Percentiles rank a stretch among this genome's conserved stretches.
Evolutionary conservation across 2,113 vertebrate genomes (phyloP).

Genomic region (Tapirus terrestris): DNA sequence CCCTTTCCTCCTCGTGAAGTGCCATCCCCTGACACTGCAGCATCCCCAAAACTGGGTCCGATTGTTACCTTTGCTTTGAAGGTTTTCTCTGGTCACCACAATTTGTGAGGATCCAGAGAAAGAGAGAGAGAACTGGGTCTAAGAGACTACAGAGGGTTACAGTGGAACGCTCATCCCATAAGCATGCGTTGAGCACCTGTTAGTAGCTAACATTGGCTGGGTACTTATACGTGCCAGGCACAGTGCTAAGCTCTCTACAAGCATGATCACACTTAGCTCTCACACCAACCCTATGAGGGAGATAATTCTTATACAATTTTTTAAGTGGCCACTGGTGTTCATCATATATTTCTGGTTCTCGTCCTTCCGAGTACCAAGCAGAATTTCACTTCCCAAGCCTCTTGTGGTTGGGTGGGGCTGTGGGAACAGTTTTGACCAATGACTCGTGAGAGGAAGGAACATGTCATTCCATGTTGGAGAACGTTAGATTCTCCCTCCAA

Average conservation of each 20-base stretch:
- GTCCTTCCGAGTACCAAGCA: background rate
- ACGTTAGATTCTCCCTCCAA: background rate
- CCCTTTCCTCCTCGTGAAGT: background rate
- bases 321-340: background rate
- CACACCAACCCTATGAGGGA: background rate
- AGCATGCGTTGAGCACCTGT: background rate
- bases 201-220: background rate
- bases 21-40: background rate
- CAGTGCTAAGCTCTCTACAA: background rate
- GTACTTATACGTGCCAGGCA: background rate
- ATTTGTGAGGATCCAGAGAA: background rate
- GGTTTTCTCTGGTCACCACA: background rate
- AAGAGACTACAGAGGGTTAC: no score
- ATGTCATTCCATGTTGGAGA: background rate
- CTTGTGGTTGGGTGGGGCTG: background rate
- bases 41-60: fast-evolving
- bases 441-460: background rate
- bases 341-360: background rate
- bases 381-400: constrained; percentile 17
- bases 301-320: background rate
- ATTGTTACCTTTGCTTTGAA: background rate
- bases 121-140: background rate
- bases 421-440: background rate
- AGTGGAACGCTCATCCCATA: background rate
- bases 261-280: no score